Evolutionary conservation across 1,140 invertebrate genomes (phyloP), one percentile per base, ranked within the genome.

Genomic region (Thalassaphorura encarpata): DNA sequence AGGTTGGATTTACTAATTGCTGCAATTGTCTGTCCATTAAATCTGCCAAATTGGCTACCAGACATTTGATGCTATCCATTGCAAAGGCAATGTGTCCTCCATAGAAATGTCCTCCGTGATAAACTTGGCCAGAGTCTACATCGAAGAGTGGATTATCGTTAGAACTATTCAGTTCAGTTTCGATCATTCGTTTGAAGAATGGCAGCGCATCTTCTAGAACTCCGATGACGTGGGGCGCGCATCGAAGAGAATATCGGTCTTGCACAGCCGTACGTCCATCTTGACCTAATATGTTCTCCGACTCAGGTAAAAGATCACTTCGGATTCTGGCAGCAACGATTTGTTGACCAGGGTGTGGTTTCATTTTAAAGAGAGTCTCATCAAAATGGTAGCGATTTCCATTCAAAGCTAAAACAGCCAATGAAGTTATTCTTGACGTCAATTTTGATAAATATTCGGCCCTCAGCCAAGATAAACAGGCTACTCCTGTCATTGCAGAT

Each of bases 71-170:
- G 51, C 36, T 43, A 36, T 53, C 51, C 51, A 53, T 53, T 11
- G 24, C 51, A 16, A 43, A 41, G 21, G 51, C 33, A 28, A 53
- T 53, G 51, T 53, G 51, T 15, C 51, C 51, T 5, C 51, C 51
- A 28, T 53, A 53, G 28, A 53, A 53, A 18, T 28, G 24, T 11
- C 21, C 51, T 8, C 51, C 51, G 40, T 53, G 51, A 31, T 28
- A 53, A 5, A 53, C 51, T 15, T 36, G 21, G 3, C 28, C 19
- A 21, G 36, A 26, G 33, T 41, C 51, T 8, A 27, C 40, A 28
- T 53, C 51, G 21, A 53, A 46, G 51, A 53, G 46, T 3, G 51
- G 51, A 28, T 53, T 53, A 23, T 53, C 51, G 51, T 53, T 53
- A 21, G 36, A 5, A 18, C 21, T 27, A 28, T 53, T 53, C 18